A percentile compares a stretch with the other conserved stretches of the same genome.
These are phyloP conservation scores for Euphonia xanthogaster DNA, from an alignment of 2,797 vertebrate genomes.

Conservation along the genomic window DNA sequence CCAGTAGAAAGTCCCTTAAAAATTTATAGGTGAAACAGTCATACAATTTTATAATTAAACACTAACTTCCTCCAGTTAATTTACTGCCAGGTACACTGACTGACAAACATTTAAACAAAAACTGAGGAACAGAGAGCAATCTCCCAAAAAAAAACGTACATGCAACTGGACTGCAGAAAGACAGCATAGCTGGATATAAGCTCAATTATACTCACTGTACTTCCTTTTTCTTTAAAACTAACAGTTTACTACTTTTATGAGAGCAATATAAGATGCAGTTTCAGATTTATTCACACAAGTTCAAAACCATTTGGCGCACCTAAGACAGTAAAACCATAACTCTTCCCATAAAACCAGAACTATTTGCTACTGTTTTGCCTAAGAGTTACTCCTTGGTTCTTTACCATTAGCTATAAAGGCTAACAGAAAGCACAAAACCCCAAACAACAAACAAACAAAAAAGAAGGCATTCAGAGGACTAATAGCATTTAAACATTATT, in stretches of 20 bases:
- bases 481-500: background rate
- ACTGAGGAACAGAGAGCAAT: background rate
- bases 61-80: background rate
- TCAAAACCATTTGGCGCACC: background rate
- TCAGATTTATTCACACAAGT: background rate
- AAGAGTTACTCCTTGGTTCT: background rate
- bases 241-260: background rate
- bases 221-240: background rate
- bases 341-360: background rate
- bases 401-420: background rate
- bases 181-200: background rate
- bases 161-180: background rate
- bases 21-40: background rate
- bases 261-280: background rate
- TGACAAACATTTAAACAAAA: background rate
- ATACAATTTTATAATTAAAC: background rate
- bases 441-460: background rate
- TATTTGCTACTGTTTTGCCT: background rate
- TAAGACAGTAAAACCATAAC: background rate
- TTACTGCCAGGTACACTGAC: background rate
- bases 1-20: background rate
- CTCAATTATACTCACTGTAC: background rate
- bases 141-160: background rate
- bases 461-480: background rate
- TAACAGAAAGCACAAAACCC: background rate